Conservation (phyloP, 2,888 invertebrate genomes). For the Anthophora plumipes region DNA sequence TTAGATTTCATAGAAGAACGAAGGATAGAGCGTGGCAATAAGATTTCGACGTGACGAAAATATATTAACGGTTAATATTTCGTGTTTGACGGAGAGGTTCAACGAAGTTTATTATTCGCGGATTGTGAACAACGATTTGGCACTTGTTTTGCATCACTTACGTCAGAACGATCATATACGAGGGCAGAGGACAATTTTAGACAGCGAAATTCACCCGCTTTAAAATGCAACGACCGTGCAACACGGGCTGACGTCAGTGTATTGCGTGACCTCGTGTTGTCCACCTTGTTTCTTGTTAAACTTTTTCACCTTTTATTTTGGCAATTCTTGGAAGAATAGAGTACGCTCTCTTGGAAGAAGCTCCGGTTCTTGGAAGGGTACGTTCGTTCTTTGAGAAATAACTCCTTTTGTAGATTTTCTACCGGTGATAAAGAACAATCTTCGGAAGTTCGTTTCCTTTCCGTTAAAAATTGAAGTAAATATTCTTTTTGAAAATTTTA, state of each 20-base stretch:
- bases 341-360: no score
- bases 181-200: conserved; percentile 59
- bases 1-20: no score
- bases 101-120: background rate
- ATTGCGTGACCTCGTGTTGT: background rate
- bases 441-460: no score
- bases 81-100: no score
- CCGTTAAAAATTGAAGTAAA: no score
- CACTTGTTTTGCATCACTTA: conserved; percentile 43
- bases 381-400: background rate
- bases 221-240: conserved; percentile 37
- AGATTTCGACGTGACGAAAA: no score
- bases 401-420: no score
- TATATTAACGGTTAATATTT: no score
- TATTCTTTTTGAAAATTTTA: no score
- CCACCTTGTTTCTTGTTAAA: background rate
- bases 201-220: conserved; percentile 36
- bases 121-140: conserved; percentile 32
- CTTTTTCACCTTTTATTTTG: background rate
- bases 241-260: conserved; percentile 23
- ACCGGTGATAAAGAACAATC: no score
- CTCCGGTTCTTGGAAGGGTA: background rate
- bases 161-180: conserved; percentile 57
- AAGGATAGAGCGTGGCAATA: no score
- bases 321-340: background rate